A percentile compares a stretch with the other conserved stretches of the same genome.
phyloP scores from a whole-genome alignment of 2,888 invertebrate species.

The Eupithecia subfuscata region DNA sequence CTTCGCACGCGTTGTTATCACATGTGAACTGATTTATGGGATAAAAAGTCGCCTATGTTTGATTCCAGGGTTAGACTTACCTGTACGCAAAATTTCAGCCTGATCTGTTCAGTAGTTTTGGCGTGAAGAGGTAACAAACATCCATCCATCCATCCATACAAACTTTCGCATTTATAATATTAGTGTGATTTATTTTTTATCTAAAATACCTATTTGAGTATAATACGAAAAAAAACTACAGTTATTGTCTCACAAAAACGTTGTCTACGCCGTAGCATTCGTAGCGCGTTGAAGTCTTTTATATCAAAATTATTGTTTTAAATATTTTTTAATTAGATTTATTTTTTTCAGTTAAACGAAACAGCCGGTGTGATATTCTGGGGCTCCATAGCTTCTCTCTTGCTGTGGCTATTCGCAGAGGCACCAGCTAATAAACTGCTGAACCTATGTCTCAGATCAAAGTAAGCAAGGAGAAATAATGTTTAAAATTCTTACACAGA shows the following conservation, averaged over 20 bases:
- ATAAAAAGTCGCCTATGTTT: too few species aligned
- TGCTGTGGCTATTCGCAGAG: conserved; percentile 81
- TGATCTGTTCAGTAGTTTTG: too few species aligned
- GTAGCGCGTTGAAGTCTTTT: conserved; percentile 9
- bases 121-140: too few species aligned
- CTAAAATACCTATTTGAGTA: too few species aligned
- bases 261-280: background rate
- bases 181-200: too few species aligned
- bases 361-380: conserved; percentile 75
- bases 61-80: too few species aligned
- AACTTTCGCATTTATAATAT: too few species aligned
- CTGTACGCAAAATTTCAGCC: too few species aligned
- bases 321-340: background rate
- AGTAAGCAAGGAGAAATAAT: conserved; percentile 44
- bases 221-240: too few species aligned
- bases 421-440: conserved; percentile 82
- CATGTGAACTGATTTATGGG: too few species aligned
- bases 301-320: background rate
- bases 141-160: too few species aligned
- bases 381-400: conserved; percentile 72
- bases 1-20: too few species aligned
- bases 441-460: conserved; percentile 50
- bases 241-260: background rate
- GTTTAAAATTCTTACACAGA: background rate
- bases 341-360: conserved; percentile 68